A percentile compares a stretch with the other conserved stretches of the same genome.
Conservation (phyloP, 2,113 vertebrate genomes). For the Pristiophorus japonicus region DNA sequence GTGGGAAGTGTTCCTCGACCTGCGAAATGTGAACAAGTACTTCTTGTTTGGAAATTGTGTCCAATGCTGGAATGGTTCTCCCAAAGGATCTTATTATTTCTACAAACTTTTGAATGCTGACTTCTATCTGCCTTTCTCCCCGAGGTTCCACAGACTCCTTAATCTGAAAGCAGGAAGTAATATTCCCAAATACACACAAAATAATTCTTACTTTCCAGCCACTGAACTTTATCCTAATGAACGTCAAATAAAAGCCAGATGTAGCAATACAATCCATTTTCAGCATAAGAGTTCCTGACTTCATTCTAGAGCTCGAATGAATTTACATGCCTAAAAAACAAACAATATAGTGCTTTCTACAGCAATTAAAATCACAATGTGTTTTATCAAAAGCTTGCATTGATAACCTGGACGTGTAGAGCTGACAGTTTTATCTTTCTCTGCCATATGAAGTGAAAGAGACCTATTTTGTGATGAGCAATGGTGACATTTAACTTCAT, state of each 20-base stretch:
- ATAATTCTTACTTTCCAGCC: not conserved
- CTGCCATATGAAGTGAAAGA: not conserved
- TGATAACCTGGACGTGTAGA: not conserved
- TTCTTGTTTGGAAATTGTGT: not conserved
- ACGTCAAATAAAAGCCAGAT: not conserved
- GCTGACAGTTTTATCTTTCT: not conserved
- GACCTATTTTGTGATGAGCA: not conserved
- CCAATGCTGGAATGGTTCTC: not conserved
- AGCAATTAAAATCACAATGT: conserved; percentile 8
- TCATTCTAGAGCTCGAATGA: not conserved
- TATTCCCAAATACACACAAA: not conserved
- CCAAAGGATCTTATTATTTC: not conserved
- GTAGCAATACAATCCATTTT: not conserved
- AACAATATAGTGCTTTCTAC: too few species aligned
- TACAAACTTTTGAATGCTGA: not conserved
- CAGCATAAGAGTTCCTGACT: not conserved
- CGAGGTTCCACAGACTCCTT: not conserved
- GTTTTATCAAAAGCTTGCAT: not conserved
- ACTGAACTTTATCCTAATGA: not conserved
- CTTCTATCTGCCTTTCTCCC: not conserved
- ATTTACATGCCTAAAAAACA: not conserved
- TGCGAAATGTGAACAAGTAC: too few species aligned
- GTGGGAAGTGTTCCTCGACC: not conserved
- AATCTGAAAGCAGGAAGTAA: not conserved
- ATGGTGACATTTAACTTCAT: conserved; percentile 27